Evolutionary conservation across 2,888 invertebrate species (phyloP), one percentile per base, ranked within the genome.

Genomic region (Heliconius ismenius): DNA sequence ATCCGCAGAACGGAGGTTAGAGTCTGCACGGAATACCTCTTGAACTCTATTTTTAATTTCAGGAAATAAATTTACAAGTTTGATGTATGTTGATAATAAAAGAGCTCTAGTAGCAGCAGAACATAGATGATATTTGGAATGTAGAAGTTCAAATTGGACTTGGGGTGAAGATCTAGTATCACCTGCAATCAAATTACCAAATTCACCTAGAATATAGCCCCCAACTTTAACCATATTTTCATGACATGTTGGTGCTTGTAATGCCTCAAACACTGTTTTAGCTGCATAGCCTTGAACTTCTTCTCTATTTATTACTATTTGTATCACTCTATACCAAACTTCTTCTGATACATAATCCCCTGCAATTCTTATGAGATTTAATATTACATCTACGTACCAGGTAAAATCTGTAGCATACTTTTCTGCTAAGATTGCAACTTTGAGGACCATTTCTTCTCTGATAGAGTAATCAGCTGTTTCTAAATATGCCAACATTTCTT

Each of bases 151-250:
- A 95, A 99, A 99, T 92, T 99, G 99, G 81, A 99, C 98, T 86
- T 97, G 95, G 13, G 99, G 99, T 76, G 99, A 98, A 69, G 99
- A 99, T 78, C 99, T 95, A 79, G 98, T 98, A 91, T 99, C 99
- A 24, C 99, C 99, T 83, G 99, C 99, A 89, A 99, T 99, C 79
- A 99, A 95, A 94, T 99, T 99, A 75, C 99, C 99, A 94, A 99
- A 99, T 93, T 99, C 99, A 80, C 99, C 99, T 79, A 99, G 95
- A 85, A 99, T 99, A 87, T 99, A 99, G 75, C 99, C 99, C 79
- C 99, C 99, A 76, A 99, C 99, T 96, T 99, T 99, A 2, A 99
- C 99, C 99, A 99, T 99, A 91, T 99, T 99, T 93, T 99, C 99
- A 90, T 99, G 99, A 87, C 99, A 99, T 39, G 99, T 99, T 28